These are phyloP conservation scores for Ommatoiulus sabulosus DNA, from an alignment of 2,888 invertebrate species.

Conservation along the genomic window DNA sequence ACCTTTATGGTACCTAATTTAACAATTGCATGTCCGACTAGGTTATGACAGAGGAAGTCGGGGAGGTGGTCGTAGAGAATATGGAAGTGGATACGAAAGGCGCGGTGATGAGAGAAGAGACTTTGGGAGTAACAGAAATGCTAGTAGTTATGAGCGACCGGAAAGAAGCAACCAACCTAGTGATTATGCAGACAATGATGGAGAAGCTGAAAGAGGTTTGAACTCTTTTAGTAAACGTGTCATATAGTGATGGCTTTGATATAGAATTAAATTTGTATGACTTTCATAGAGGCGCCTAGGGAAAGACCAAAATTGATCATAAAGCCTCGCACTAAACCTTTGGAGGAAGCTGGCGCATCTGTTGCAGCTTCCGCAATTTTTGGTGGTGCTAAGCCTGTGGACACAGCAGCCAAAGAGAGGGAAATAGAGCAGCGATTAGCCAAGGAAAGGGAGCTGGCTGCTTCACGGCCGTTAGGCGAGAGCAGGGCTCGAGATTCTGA, in stretches of 20 bases:
- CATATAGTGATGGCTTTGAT: not conserved
- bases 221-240: not conserved
- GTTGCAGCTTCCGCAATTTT: constrained; percentile 80
- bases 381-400: constrained; percentile 95
- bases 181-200: not conserved
- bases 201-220: not conserved
- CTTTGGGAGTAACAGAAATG: constrained; percentile 56
- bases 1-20: too few species aligned
- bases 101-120: constrained; percentile 58
- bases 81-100: constrained; percentile 61
- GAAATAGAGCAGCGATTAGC: constrained; percentile 88
- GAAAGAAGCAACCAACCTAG: not conserved
- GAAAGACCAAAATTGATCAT: constrained; percentile 84
- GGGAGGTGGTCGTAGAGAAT: constrained; percentile 62
- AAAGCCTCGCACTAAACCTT: constrained; percentile 84
- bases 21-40: not conserved
- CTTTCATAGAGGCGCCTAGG: constrained; percentile 67
- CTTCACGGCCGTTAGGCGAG: not conserved
- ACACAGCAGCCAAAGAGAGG: constrained; percentile 88
- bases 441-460: constrained; percentile 60
- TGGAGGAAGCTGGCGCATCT: constrained; percentile 66
- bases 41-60: constrained; percentile 62
- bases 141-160: not conserved
- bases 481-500: not conserved
- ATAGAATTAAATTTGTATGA: not conserved